Conservation (phyloP, 1,140 invertebrate genomes). For the Hirudo medicinalis region DNA sequence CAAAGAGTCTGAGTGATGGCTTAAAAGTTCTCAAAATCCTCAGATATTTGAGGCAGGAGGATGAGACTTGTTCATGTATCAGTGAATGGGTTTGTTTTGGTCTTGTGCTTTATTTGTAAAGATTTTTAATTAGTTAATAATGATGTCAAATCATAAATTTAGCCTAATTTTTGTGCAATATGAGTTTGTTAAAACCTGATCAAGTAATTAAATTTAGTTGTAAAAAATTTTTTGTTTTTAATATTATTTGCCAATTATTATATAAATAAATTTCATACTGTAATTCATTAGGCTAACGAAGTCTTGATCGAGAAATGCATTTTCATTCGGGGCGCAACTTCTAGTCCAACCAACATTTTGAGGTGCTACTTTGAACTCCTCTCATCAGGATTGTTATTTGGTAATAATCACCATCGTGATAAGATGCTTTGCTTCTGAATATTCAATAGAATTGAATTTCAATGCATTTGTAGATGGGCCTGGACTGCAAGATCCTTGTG, state of each 20-base stretch:
- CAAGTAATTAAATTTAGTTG: too few relatives aligned
- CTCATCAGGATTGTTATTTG: background rate
- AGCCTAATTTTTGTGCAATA: too few relatives aligned
- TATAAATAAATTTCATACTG: too few relatives aligned
- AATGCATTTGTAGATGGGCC: background rate
- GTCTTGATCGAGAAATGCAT: background rate
- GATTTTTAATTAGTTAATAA: background rate
- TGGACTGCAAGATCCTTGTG: conserved; percentile 1
- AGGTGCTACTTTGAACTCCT: background rate
- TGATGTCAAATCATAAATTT: background rate
- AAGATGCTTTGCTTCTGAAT: too few relatives aligned
- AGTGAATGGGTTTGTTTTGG: background rate
- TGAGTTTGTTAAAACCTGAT: too few relatives aligned
- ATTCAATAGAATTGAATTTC: background rate
- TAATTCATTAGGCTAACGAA: background rate
- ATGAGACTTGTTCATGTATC: background rate
- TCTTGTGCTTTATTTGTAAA: too few relatives aligned
- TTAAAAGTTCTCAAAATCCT: conserved; percentile 2
- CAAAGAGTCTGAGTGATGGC: background rate
- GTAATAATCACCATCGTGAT: background rate
- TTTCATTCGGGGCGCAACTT: background rate
- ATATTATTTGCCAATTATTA: too few relatives aligned
- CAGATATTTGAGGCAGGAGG: background rate
- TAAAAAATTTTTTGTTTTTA: too few relatives aligned
- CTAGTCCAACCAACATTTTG: background rate